These are phyloP conservation scores for Strigops habroptila DNA, from an alignment of 2,113 vertebrate species.

Conservation along the genomic window DNA sequence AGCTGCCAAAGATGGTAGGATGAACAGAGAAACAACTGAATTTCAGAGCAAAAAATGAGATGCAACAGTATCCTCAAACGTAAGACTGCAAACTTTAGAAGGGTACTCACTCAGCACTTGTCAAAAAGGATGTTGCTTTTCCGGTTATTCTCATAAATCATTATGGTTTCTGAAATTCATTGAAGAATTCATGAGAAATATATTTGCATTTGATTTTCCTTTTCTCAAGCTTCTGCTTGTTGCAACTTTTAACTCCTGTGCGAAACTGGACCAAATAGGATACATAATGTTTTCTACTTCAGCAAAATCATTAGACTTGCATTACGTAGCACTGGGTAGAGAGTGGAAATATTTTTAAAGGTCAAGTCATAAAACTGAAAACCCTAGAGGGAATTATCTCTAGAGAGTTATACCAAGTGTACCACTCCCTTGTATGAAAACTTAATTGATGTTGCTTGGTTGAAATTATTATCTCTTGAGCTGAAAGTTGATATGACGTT, in stretches of 20 bases:
- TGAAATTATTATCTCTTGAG: slow-evolving; percentile 44
- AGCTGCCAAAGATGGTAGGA: slow-evolving; percentile 50
- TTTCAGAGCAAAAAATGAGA: slow-evolving; percentile 26
- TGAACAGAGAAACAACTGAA: slow-evolving; percentile 38
- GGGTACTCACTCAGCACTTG: slow-evolving; percentile 23
- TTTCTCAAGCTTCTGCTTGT: neutral
- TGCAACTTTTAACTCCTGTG: neutral
- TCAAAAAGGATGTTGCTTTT: slow-evolving; percentile 2
- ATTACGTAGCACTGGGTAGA: neutral
- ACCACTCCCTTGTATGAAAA: slow-evolving; percentile 43
- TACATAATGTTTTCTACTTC: neutral
- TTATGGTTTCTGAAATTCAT: neutral
- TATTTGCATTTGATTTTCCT: slow-evolving; percentile 23
- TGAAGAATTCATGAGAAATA: slow-evolving; percentile 27
- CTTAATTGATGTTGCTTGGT: slow-evolving; percentile 49
- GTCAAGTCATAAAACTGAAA: slow-evolving; percentile 38
- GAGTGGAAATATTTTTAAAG: slow-evolving; percentile 24
- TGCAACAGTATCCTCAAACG: slow-evolving; percentile 11
- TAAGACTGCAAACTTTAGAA: neutral
- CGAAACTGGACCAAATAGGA: neutral
- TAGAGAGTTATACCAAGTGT: slow-evolving; percentile 3
- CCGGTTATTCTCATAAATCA: slow-evolving; percentile 10
- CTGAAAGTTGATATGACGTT: slow-evolving; percentile 25
- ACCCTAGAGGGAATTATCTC: neutral
- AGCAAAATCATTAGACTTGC: neutral